phyloP scores from a whole-genome alignment of 2,888 invertebrate species.

The Vesta saturnalis region DNA sequence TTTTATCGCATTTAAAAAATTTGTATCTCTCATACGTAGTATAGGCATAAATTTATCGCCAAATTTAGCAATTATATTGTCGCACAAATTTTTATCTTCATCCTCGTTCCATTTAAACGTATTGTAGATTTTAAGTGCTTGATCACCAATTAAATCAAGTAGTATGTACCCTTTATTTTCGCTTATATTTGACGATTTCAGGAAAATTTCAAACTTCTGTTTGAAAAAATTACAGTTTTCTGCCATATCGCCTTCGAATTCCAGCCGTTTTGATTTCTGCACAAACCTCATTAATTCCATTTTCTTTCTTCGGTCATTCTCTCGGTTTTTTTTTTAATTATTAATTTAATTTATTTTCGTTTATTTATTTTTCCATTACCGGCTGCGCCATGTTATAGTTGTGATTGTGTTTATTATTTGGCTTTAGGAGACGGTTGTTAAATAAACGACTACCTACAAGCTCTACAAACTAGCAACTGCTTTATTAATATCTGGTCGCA shows the following conservation, averaged over 20 bases:
- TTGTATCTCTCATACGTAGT: background rate
- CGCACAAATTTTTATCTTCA: background rate
- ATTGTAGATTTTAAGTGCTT: background rate
- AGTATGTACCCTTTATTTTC: background rate
- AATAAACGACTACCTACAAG: too few species aligned
- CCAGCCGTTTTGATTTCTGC: background rate
- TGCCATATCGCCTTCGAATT: background rate
- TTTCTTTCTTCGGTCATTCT: background rate
- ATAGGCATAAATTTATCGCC: background rate
- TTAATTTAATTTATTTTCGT: background rate
- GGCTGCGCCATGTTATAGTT: constrained; percentile 8
- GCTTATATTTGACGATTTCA: background rate
- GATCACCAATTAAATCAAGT: constrained; percentile 15
- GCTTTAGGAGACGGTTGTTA: too few species aligned
- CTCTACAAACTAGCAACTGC: too few species aligned
- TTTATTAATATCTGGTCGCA: too few species aligned
- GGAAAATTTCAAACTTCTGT: background rate
- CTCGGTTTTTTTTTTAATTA: background rate
- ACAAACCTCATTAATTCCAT: too few species aligned
- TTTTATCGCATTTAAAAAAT: constrained; percentile 2
- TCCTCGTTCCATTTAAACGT: background rate
- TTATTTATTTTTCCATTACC: background rate
- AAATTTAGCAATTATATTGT: background rate
- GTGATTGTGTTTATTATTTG: too few species aligned
- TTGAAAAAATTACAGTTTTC: background rate